Conservation (phyloP, 2,888 invertebrate species). For the Ornithoptera alexandrae region DNA sequence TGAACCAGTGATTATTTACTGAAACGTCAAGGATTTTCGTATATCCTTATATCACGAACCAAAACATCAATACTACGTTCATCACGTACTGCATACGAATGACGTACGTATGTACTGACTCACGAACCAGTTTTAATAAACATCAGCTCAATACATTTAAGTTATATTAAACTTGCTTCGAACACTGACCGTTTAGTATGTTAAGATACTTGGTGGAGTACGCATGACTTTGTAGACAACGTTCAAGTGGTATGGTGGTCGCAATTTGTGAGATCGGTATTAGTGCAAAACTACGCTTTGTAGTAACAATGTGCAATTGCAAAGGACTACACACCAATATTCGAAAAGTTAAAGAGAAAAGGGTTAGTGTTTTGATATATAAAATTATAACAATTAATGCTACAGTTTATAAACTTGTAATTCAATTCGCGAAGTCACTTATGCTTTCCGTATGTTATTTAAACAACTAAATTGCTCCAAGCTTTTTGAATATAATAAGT, state of each 20-base stretch:
- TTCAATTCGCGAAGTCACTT: too few relatives aligned
- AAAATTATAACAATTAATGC: not conserved
- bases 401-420: too few relatives aligned
- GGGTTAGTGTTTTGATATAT: constrained; percentile 35
- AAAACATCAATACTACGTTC: constrained; percentile 9
- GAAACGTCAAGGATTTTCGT: not conserved
- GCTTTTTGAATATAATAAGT: too few relatives aligned
- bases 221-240: constrained; percentile 37
- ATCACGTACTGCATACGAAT: constrained; percentile 26
- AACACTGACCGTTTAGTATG: constrained; percentile 47
- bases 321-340: constrained; percentile 40
- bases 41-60: not conserved
- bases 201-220: constrained; percentile 40
- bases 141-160: constrained; percentile 41
- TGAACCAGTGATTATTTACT: not conserved
- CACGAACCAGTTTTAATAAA: constrained; percentile 48
- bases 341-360: constrained; percentile 38
- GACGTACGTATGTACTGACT: constrained; percentile 39
- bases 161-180: constrained; percentile 49
- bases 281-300: constrained; percentile 30
- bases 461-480: too few relatives aligned
- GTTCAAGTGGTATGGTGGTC: constrained; percentile 33
- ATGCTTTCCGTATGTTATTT: too few relatives aligned
- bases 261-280: constrained; percentile 32
- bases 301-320: constrained; percentile 45